Base-by-base conservation (phyloP, 2,113 vertebrate species). In the Prinia subflava region DNA sequence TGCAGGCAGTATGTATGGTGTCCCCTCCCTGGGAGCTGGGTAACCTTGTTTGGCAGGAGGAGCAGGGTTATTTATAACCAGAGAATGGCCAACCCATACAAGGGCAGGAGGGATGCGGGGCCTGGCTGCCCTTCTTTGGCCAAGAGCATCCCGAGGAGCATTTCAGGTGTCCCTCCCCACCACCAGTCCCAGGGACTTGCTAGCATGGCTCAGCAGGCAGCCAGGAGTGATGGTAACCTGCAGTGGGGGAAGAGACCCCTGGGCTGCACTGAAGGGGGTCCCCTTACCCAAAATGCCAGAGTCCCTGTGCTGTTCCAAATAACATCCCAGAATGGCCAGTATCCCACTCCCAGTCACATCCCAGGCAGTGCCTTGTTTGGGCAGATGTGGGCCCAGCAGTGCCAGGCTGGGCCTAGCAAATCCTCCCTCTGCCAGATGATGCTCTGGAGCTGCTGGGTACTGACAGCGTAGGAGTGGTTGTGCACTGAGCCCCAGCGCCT, bases 1-100 rank as follows among this genome's bases (percentile, higher is more conserved):
- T 88, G 62, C 18, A 78, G 55, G 57, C 73, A 50, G 62, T 28
- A 35, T 3, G 41, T 49, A 7, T 24, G 21, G 46, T 27, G 3
- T 62, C 57, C 59, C 50, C 41, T 71, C 87, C 60, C 84, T 31
- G 39, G 44, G 50, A 83, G 50, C 69, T 63, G 84, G 47, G 80
- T 68, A 84, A 59, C 84, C 67, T 67, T 70, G 46, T 88, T 89
- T 96, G 95, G 94, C 79, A 81, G 83, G 89, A 95, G 44, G 47
- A 77, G 28, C 4, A 0, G 44, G 18, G 79, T 87, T 96, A 95
- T 97, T 97, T 94, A 96, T 97, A 97, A 95, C 31, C 2, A 4
- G 65, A 90, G 93, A 94, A 91, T 76, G 76, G 89, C 69, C 11
- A 0, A 92, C 69, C 95, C 96, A 81, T 97, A 96, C 88, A 97